phyloP scores from a whole-genome alignment of 2,888 invertebrate species.

The Chrysotoxum bicinctum region DNA sequence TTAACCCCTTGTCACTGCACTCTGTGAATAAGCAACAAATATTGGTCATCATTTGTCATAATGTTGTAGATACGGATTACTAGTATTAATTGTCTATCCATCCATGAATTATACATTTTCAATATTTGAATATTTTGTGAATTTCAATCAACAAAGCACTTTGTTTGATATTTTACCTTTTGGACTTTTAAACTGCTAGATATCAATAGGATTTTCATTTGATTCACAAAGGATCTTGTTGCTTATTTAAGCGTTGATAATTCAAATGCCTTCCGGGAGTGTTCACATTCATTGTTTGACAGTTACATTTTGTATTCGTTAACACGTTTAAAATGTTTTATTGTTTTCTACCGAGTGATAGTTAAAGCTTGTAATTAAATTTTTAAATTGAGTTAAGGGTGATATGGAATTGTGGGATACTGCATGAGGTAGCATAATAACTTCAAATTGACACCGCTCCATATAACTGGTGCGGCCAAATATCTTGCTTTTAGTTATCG shows the following conservation, averaged over 20 bases:
- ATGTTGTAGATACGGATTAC: too few species aligned
- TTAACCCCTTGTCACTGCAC: too few species aligned
- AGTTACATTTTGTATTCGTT: background rate
- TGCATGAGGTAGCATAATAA: too few species aligned
- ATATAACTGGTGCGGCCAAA: too few species aligned
- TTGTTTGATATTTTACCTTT: background rate
- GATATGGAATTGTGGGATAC: too few species aligned
- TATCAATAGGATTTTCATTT: background rate
- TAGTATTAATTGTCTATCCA: too few species aligned
- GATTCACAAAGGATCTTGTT: background rate
- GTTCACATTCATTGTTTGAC: background rate
- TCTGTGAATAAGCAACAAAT: background rate
- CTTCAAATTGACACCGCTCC: too few species aligned
- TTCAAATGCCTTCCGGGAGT: background rate
- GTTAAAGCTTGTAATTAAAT: background rate
- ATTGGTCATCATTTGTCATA: background rate
- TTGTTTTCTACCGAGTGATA: background rate
- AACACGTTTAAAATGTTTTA: background rate
- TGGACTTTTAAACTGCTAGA: too few species aligned
- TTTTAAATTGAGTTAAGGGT: too few species aligned
- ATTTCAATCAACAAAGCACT: background rate
- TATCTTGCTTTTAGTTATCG: too few species aligned
- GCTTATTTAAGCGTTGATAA: background rate
- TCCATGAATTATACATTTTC: background rate
- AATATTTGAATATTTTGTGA: slow-evolving; percentile 8